phyloP scores from a whole-genome alignment of 2,888 invertebrate species.

The Amaurobius ferox region DNA sequence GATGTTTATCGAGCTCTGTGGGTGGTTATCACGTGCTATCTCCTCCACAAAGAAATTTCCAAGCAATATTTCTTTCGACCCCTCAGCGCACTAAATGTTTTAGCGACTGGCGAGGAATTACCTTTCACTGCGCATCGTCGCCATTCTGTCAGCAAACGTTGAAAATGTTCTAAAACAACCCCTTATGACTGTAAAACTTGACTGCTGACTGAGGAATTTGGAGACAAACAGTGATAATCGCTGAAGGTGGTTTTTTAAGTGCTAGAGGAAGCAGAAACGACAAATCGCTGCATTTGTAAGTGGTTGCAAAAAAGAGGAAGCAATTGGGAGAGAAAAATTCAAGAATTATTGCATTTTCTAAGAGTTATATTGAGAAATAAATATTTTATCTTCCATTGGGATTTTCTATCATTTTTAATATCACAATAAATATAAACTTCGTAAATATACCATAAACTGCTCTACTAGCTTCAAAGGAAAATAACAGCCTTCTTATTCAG shows the following conservation, averaged over 20 bases:
- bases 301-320: background rate
- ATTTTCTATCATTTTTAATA: too few relatives aligned
- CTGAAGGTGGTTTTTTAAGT: background rate
- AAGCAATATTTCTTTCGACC: conserved; percentile 1
- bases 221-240: background rate
- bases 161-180: background rate
- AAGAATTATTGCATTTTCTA: too few relatives aligned
- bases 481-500: too few relatives aligned
- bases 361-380: too few relatives aligned
- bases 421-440: too few relatives aligned
- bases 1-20: conserved; percentile 6
- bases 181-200: conserved; percentile 7
- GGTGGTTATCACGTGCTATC: background rate
- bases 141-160: background rate
- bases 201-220: background rate
- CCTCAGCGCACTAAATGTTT: background rate
- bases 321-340: too few relatives aligned
- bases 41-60: conserved; percentile 1
- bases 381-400: too few relatives aligned
- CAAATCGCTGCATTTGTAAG: background rate
- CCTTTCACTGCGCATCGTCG: conserved; percentile 6
- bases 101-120: conserved; percentile 8
- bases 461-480: too few relatives aligned
- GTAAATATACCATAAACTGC: too few relatives aligned
- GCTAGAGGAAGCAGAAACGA: background rate